Conservation (phyloP, 2,797 vertebrate species). For the Sylvilagus floridanus region DNA sequence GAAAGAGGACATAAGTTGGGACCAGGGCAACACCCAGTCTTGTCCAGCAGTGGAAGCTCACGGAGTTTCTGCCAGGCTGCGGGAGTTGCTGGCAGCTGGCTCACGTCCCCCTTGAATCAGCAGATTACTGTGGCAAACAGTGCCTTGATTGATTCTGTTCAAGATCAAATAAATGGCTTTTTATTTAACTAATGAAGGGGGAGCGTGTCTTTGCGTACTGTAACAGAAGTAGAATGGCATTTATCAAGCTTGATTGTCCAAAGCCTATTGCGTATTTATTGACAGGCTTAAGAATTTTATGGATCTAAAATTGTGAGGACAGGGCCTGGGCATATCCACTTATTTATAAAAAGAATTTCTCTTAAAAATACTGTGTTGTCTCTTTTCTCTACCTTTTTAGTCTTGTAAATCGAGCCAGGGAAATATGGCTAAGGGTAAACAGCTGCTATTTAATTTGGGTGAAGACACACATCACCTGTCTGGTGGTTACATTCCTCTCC, state of each 20-base stretch:
- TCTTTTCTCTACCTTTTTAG: slow-evolving; percentile 53
- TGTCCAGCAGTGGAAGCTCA: background rate
- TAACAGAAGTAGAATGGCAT: slow-evolving; percentile 48
- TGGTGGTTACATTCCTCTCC: slow-evolving; percentile 34
- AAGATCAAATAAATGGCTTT: slow-evolving; percentile 73
- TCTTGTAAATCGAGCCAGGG: slow-evolving; percentile 40
- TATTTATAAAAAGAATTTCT: slow-evolving; percentile 56
- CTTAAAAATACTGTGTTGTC: slow-evolving; percentile 16
- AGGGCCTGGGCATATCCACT: background rate
- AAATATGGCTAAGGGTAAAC: slow-evolving; percentile 51
- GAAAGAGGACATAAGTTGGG: background rate
- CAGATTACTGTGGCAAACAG: slow-evolving; percentile 64
- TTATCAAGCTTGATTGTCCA: slow-evolving; percentile 46
- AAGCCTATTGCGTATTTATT: slow-evolving; percentile 53
- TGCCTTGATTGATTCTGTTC: slow-evolving; percentile 62
- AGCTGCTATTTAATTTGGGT: slow-evolving; percentile 64
- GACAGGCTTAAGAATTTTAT: slow-evolving; percentile 41
- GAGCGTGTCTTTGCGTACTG: background rate
- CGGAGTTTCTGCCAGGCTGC: slow-evolving; percentile 6
- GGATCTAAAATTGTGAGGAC: slow-evolving; percentile 10
- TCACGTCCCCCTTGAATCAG: slow-evolving; percentile 55
- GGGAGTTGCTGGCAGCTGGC: slow-evolving; percentile 66
- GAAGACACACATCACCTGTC: slow-evolving; percentile 31
- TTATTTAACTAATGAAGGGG: slow-evolving; percentile 58
- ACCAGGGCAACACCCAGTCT: background rate